Percentiles rank a stretch among this genome's conserved stretches.
Conservation (phyloP, 2,797 vertebrate species). For the Phyllotis vaccarum region DNA sequence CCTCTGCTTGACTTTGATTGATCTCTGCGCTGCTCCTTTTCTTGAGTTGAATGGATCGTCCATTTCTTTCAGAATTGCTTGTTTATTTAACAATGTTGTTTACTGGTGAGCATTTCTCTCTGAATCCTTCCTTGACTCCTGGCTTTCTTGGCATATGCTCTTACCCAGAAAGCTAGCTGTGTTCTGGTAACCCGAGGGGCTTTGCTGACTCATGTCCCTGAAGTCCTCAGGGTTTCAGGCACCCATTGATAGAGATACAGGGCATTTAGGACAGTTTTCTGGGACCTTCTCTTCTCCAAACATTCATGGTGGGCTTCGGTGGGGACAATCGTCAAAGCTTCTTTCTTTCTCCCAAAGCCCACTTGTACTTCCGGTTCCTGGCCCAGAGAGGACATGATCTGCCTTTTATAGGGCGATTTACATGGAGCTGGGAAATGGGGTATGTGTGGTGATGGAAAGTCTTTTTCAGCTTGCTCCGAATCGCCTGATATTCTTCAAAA, state of each 20-base stretch:
- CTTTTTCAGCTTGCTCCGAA: background rate
- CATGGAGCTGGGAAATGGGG: background rate
- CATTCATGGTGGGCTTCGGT: background rate
- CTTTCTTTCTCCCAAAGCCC: background rate
- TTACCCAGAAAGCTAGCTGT: background rate
- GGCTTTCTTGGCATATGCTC: background rate
- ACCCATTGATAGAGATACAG: fast-evolving
- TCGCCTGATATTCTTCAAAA: background rate
- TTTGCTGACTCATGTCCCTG: background rate
- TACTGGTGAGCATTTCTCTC: background rate
- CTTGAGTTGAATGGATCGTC: background rate
- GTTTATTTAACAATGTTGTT: background rate
- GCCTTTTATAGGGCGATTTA: background rate
- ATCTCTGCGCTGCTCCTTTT: background rate
- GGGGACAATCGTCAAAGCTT: background rate
- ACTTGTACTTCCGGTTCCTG: background rate
- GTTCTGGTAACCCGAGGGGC: background rate
- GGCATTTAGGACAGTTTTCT: background rate
- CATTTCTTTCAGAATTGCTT: background rate
- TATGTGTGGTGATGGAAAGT: background rate
- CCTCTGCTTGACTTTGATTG: background rate
- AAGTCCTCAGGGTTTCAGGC: background rate
- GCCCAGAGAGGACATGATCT: background rate
- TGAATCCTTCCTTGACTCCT: background rate
- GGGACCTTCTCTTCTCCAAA: background rate